Evolutionary conservation across 2,888 invertebrate species (phyloP).

Genomic region (Priocnemis perturbator): DNA sequence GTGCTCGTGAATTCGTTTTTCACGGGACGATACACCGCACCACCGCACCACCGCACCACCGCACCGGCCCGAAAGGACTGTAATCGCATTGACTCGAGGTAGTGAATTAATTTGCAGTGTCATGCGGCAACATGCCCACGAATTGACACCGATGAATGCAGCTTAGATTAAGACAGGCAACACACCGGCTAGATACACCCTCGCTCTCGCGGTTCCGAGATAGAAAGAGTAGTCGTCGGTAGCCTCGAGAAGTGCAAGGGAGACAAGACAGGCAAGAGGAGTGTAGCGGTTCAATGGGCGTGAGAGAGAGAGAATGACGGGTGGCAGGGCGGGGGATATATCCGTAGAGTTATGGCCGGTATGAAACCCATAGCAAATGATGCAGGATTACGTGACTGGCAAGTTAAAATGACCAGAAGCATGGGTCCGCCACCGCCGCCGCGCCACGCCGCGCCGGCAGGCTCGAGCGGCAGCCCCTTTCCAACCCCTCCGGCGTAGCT

Average conservation of each 20-base stretch:
- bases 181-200: conserved; percentile 28
- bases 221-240: conserved; percentile 8
- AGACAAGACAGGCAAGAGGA: background rate
- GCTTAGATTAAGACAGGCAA: conserved; percentile 54
- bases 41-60: too few species aligned
- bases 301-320: conserved; percentile 2
- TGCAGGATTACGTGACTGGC: conserved; percentile 72
- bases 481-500: conserved; percentile 57
- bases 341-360: conserved; percentile 72
- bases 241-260: conserved; percentile 18
- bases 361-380: conserved; percentile 75
- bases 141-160: conserved; percentile 57
- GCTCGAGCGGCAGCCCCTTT: conserved; percentile 29
- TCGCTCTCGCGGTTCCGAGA: conserved; percentile 6
- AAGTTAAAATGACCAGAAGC: conserved; percentile 52
- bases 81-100: too few species aligned
- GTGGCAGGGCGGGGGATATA: conserved; percentile 52
- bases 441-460: background rate
- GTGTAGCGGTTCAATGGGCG: background rate
- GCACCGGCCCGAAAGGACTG: too few species aligned
- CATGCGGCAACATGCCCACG: conserved; percentile 19
- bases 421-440: background rate
- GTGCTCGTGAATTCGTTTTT: conserved; percentile 38
- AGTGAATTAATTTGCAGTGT: conserved; percentile 34
- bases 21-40: too few species aligned